These are phyloP conservation scores for Gulo gulo DNA, from an alignment of 2,113 vertebrate genomes.

Conservation along the genomic window DNA sequence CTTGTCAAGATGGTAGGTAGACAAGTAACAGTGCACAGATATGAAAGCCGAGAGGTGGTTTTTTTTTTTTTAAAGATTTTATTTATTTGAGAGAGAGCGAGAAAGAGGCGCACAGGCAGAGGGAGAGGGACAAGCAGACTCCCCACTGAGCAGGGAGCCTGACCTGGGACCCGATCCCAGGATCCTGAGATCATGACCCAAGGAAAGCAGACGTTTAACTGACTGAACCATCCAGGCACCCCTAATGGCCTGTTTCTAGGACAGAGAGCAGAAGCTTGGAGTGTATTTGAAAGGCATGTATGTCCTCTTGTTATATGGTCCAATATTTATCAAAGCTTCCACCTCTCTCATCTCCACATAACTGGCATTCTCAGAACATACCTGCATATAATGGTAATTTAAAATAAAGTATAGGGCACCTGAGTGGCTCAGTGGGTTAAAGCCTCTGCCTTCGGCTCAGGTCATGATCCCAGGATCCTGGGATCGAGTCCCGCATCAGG, in stretches of 20 bases:
- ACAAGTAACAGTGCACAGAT: background rate
- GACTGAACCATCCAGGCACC: background rate
- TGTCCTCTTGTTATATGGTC: background rate
- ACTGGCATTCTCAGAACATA: background rate
- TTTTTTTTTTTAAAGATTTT: background rate
- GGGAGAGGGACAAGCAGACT: background rate
- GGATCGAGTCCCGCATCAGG: too few species aligned
- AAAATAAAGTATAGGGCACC: background rate
- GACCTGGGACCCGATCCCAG: background rate
- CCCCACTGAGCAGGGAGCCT: background rate
- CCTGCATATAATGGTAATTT: background rate
- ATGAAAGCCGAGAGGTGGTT: background rate
- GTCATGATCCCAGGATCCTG: too few species aligned
- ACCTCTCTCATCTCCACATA: background rate
- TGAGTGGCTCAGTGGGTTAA: too few species aligned
- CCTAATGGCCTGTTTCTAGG: background rate
- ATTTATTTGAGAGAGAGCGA: background rate
- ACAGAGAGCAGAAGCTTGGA: background rate
- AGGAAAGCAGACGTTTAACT: background rate
- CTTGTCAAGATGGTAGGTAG: background rate
- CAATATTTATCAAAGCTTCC: background rate
- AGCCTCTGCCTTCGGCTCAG: too few species aligned
- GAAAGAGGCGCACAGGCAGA: too few species aligned
- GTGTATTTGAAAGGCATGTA: background rate
- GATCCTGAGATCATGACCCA: background rate